Conservation (phyloP, 2,113 vertebrate genomes). For the Stomatorhinus ivindoensis region DNA sequence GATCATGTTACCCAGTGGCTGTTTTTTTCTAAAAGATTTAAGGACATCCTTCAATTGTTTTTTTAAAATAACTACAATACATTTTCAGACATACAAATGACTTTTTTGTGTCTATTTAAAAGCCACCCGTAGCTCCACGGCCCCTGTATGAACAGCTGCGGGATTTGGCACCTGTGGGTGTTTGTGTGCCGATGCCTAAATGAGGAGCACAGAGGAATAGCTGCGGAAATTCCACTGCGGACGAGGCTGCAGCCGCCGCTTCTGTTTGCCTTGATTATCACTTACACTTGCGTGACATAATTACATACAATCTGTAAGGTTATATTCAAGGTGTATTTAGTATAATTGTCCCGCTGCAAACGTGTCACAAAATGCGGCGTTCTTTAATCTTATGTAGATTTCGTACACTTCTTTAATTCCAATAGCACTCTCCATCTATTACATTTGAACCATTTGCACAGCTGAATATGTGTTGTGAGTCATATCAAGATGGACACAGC, state of each 20-base stretch:
- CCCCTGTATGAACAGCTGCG: conserved; percentile 53
- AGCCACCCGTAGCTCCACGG: background rate
- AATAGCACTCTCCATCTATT: background rate
- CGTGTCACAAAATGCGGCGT: background rate
- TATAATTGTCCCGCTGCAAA: background rate
- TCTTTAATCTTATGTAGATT: background rate
- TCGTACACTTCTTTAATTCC: background rate
- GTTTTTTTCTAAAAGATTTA: background rate
- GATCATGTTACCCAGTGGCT: background rate
- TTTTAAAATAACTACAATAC: background rate
- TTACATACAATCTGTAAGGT: background rate
- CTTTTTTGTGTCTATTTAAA: conserved; percentile 31
- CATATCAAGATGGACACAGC: background rate
- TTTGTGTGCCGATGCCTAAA: conserved; percentile 39
- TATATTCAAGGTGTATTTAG: background rate
- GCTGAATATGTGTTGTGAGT: background rate
- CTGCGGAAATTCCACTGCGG: conserved; percentile 23
- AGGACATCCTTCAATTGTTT: background rate
- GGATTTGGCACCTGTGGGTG: conserved; percentile 32
- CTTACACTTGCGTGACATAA: background rate
- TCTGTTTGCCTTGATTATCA: background rate
- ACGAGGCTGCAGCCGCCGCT: background rate
- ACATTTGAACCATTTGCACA: background rate
- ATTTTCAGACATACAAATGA: background rate
- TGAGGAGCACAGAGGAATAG: conserved; percentile 30